Base-by-base conservation (phyloP, 2,797 vertebrate genomes). In the Sebastes reedi region DNA sequence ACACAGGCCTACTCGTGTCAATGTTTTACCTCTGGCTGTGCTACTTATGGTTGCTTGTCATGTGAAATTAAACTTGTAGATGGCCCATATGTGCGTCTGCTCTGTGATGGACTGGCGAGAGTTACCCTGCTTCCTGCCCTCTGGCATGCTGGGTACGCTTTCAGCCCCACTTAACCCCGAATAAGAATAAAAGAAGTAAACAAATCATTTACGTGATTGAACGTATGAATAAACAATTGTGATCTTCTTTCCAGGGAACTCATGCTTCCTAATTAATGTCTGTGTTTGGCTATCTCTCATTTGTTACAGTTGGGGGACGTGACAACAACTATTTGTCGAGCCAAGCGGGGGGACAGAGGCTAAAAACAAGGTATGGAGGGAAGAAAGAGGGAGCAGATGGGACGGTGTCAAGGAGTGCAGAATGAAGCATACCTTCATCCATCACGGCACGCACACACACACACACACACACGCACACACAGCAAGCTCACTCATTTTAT, bases 261-360 rank as follows among this genome's bases (percentile, higher is more conserved):
- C 79, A 67, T 76, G 86, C 82, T 84, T 86, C 89, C 94, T 89
- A 94, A 95, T 95, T 94, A 94, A 93, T 88, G 93, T 92, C 89
- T 90, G 86, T 76, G 92, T 92, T 94, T 82, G 86, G 81, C 92
- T 83, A 77, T 91, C 90, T 88, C 91, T 94, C 91, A 91, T 95
- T 95, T 92, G 94, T 92, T 94, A 90, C 88, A 88, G 93, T 92
- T 84, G 90, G 85, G 54, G 88, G 87, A 95, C 92, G 92, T 88
- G 91, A 94, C 88, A 90, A 82, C 64, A 25, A 82, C 90, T 91
- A 91, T 94, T 94, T 95, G 91, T 93, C 74, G 83, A 89, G 83
- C 65, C 73, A 36, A 64, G 84, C 20, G 34, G 77, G 83, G 54
- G 83, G 62, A 79, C 67, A 67, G 77, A 83, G 90, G 88, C 83